Evolutionary conservation across 2,888 invertebrate genomes (phyloP).

Genomic region (Drosophila yooni): DNA sequence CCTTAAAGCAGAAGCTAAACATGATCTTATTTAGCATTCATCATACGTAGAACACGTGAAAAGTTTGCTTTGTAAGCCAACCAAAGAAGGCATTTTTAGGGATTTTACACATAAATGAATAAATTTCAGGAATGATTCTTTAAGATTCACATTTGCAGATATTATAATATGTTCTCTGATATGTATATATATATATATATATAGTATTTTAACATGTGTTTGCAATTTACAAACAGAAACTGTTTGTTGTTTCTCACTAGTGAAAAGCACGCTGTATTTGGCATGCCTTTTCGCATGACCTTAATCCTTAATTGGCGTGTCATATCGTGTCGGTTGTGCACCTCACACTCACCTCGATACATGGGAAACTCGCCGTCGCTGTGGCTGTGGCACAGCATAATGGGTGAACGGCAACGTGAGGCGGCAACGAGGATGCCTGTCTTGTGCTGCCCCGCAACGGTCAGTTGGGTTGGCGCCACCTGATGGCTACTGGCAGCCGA

Average conservation of each 20-base stretch:
- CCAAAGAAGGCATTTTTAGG: not conserved
- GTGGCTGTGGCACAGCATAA: slow-evolving; percentile 94
- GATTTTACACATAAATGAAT: not conserved
- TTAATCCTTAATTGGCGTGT: slow-evolving; percentile 14
- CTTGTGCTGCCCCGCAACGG: slow-evolving; percentile 66
- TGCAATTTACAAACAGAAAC: not conserved
- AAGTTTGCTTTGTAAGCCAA: no score
- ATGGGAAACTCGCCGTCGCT: slow-evolving; percentile 94
- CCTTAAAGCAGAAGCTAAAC: not conserved
- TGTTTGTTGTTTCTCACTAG: not conserved
- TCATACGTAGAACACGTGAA: not conserved
- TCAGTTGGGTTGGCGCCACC: slow-evolving; percentile 52
- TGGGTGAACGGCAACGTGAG: slow-evolving; percentile 89
- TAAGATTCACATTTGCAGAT: not conserved
- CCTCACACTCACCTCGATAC: slow-evolving; percentile 88
- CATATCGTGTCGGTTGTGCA: not conserved
- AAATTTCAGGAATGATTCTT: not conserved
- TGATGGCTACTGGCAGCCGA: slow-evolving; percentile 17
- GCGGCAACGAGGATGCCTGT: slow-evolving; percentile 82
- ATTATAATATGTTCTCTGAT: no score
- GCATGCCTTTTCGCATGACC: slow-evolving; percentile 8
- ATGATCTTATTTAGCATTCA: rapidly evolving
- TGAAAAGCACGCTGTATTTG: not conserved
- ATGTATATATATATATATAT: not conserved
- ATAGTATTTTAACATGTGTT: no score